These are phyloP conservation scores for Pocillopora verrucosa DNA, from an alignment of 64 coral and sea anemone species.

Conservation along the genomic window DNA sequence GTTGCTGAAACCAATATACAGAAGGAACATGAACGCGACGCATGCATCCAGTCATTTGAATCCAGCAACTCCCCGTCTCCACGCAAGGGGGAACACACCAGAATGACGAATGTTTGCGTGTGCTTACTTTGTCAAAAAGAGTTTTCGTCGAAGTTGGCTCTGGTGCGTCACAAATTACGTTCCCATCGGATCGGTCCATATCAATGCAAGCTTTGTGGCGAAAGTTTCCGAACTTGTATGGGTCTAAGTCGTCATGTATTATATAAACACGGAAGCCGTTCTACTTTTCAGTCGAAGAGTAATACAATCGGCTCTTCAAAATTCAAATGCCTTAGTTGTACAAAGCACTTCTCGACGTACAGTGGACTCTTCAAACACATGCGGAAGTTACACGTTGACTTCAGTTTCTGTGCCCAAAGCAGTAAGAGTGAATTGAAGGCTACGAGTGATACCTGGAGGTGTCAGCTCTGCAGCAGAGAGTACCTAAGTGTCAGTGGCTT, in stretches of 20 bases:
- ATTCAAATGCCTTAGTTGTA: not conserved
- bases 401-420: too few relatives aligned
- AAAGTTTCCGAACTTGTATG: not conserved
- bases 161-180: slow-evolving; percentile 3
- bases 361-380: slow-evolving; percentile 1
- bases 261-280: not conserved
- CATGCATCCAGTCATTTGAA: not conserved
- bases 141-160: not conserved
- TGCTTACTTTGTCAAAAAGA: not conserved
- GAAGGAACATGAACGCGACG: not conserved
- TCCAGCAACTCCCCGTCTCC: not conserved
- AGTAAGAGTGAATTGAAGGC: not conserved
- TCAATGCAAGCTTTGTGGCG: not conserved
- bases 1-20: not conserved
- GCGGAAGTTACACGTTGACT: not conserved
- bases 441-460: not conserved
- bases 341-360: not conserved
- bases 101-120: not conserved
- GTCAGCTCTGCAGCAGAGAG: not conserved
- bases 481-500: not conserved
- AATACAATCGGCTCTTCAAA: not conserved
- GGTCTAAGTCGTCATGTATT: not conserved
- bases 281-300: not conserved
- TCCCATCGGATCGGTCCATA: not conserved
- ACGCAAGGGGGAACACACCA: not conserved